Conservation (phyloP, 2,113 vertebrate genomes). For the Bothrops jararaca region DNA sequence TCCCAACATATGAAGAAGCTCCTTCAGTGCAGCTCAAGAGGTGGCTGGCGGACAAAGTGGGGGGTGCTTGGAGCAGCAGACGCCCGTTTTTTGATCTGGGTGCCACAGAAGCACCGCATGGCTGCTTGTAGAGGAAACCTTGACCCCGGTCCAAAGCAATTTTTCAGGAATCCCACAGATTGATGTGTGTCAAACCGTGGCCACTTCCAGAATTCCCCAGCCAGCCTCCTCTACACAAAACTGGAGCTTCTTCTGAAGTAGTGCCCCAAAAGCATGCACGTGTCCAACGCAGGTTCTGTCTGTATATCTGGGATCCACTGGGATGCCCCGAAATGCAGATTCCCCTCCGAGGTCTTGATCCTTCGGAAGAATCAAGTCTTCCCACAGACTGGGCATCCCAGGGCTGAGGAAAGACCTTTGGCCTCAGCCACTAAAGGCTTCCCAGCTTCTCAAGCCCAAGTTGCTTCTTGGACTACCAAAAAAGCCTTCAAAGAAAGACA, state of each 20-base stretch:
- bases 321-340: background rate
- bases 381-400: background rate
- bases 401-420: background rate
- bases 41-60: background rate
- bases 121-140: background rate
- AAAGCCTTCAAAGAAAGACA: background rate
- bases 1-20: background rate
- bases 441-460: background rate
- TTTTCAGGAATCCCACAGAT: background rate
- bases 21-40: no score
- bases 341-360: background rate
- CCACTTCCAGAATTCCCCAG: background rate
- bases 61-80: no score
- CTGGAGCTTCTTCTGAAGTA: background rate
- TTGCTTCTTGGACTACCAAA: no score
- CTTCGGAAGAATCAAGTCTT: background rate
- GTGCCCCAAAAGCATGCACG: background rate
- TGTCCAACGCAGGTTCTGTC: background rate
- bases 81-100: background rate
- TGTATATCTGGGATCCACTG: background rate
- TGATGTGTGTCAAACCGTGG: background rate
- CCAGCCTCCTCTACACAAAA: background rate
- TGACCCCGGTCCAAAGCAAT: background rate
- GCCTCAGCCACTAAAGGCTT: background rate
- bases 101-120: background rate